These are phyloP conservation scores for Notothenia rossii DNA, from an alignment of 2,113 vertebrate species.

Conservation along the genomic window DNA sequence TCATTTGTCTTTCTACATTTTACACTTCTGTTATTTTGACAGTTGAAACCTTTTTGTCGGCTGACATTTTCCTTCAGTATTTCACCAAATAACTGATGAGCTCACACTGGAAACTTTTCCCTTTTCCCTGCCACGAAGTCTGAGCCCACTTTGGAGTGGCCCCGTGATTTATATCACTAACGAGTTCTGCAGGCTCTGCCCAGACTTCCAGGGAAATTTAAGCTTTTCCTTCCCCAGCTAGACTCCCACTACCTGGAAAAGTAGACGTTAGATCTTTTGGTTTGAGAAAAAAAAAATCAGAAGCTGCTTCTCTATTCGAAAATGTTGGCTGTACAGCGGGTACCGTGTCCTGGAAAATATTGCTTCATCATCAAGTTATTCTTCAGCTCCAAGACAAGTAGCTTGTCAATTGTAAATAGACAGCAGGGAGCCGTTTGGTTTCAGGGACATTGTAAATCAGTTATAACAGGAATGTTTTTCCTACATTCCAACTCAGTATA, in stretches of 20 bases:
- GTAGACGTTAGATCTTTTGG: slow-evolving; percentile 63
- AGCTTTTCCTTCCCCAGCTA: slow-evolving; percentile 74
- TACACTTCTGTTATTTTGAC: slow-evolving; percentile 63
- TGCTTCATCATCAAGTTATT: slow-evolving; percentile 64
- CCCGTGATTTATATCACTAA: slow-evolving; percentile 86
- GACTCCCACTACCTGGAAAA: slow-evolving; percentile 81
- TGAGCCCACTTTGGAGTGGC: slow-evolving; percentile 83
- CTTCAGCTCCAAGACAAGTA: slow-evolving; percentile 49
- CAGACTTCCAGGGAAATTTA: slow-evolving; percentile 76
- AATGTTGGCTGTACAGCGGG: slow-evolving; percentile 59
- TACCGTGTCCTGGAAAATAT: slow-evolving; percentile 73
- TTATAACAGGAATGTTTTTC: slow-evolving; percentile 54
- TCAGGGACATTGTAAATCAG: slow-evolving; percentile 50
- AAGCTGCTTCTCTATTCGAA: slow-evolving; percentile 55
- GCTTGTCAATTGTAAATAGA: slow-evolving; percentile 59
- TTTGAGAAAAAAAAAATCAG: slow-evolving; percentile 43
- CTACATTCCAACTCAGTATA: slow-evolving; percentile 47
- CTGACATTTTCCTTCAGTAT: slow-evolving; percentile 81
- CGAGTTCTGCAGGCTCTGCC: slow-evolving; percentile 83
- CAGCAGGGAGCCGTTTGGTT: slow-evolving; percentile 57
- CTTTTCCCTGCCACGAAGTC: slow-evolving; percentile 76
- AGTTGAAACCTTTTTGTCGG: slow-evolving; percentile 43
- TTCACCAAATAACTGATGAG: slow-evolving; percentile 85
- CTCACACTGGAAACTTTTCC: slow-evolving; percentile 87
- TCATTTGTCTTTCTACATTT: slow-evolving; percentile 34